Evolutionary conservation across 2,113 vertebrate genomes (phyloP), one percentile per base, ranked within the genome.

Genomic region (Malurus elegans): DNA sequence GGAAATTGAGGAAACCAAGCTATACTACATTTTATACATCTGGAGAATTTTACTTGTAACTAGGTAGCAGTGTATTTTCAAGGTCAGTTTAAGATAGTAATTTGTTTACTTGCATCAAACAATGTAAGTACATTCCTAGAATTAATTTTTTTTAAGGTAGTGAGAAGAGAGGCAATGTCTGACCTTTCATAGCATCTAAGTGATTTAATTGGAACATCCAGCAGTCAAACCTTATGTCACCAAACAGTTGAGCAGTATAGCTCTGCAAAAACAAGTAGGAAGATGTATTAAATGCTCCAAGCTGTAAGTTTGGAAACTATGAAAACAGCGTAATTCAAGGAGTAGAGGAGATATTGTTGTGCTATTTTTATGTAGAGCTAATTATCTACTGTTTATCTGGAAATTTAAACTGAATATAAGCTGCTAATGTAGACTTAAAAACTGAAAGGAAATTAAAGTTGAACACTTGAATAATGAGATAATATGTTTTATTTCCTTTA

Each of bases 401-500:
- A 87, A 96, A 82, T 62, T 91, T 62, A 79, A 86, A 82, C 17
- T 86, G 95, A 93, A 54, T 86, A 73, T 81, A 87, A 96, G 60
- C 56, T 93, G 69, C 94, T 95, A 91, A 96, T 72, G 31, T 84
- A 91, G 90, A 79, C 57, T 67, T 90, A 47, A 93, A 95, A 95
- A 62, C 69, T 88, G 21, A 31, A 80, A 50, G n/a, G 70, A 95
- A 90, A 82, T 91, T 56, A 34, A 65, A 75, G 79, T 88, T 88
- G 56, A 96, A 82, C 83, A 58, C 65, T 74, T 90, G 72, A 85
- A 72, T 79, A 92, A 81, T 65, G 44, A 58, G 31, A 18, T 79
- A 79, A 69, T 84, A 70, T 29, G 18, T 54, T 76, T 91, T 18
- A 47, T 90, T 92, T 89, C 66, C 73, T 87, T 89, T 50, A 81